Conservation (phyloP, 2,113 vertebrate species). For the Dermatemys mawii region DNA sequence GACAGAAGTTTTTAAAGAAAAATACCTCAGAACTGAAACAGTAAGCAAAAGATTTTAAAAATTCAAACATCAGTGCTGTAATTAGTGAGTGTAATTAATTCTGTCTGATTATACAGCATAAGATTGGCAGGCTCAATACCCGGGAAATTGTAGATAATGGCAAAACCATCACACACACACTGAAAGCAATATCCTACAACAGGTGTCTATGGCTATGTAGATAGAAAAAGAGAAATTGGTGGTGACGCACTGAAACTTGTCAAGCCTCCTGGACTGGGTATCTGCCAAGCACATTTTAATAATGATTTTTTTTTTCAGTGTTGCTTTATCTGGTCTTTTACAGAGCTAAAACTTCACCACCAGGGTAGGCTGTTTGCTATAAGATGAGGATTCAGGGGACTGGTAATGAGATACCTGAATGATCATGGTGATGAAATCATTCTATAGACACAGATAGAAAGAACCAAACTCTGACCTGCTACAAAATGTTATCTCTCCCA, state of each 20-base stretch:
- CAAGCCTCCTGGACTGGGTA: background rate
- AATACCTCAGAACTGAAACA: slow-evolving; percentile 62
- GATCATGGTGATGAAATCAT: background rate
- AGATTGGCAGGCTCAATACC: slow-evolving; percentile 38
- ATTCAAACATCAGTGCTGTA: slow-evolving; percentile 59
- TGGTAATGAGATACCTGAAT: background rate
- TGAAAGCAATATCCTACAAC: slow-evolving; percentile 56
- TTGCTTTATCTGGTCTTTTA: background rate
- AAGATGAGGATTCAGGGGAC: slow-evolving; percentile 8
- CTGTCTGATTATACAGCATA: slow-evolving; percentile 49
- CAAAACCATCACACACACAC: slow-evolving; percentile 45
- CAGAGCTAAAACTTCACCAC: background rate
- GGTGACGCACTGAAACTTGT: background rate
- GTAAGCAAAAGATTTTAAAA: slow-evolving; percentile 56
- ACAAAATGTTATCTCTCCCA: background rate
- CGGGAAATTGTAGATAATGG: slow-evolving; percentile 45
- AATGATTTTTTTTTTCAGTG: background rate
- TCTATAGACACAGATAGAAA: background rate
- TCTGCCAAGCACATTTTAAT: background rate
- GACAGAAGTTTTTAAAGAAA: slow-evolving; percentile 43
- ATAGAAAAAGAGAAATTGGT: background rate
- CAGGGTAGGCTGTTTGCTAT: background rate
- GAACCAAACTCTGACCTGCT: background rate
- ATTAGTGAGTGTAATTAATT: slow-evolving; percentile 57
- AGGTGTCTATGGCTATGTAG: slow-evolving; percentile 21